phyloP scores from a whole-genome alignment of 2,888 invertebrate species.

The Protophormia terraenovae region DNA sequence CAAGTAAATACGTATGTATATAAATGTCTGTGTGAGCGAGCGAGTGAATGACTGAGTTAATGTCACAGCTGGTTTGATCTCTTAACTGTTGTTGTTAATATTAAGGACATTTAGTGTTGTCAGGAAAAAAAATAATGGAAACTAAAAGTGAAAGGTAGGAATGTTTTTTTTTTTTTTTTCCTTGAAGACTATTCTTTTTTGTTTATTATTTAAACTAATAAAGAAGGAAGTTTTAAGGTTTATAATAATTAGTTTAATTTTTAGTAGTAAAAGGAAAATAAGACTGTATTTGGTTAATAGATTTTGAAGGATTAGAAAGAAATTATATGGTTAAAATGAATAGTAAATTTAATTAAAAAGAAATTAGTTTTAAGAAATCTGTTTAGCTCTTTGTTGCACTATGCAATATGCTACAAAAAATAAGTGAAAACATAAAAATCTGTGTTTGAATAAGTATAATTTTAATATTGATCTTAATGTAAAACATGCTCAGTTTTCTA shows the following conservation, averaged over 20 bases:
- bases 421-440: no score
- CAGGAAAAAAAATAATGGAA: background rate
- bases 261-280: no score
- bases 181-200: background rate
- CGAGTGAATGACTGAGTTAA: constrained; percentile 51
- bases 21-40: constrained; percentile 34
- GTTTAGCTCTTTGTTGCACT: no score
- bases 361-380: no score
- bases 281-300: no score
- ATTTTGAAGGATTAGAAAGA: no score
- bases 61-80: constrained; percentile 64
- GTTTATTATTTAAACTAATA: background rate
- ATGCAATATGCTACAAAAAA: no score
- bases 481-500: no score
- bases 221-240: background rate
- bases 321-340: no score
- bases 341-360: no score
- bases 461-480: no score
- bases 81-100: constrained; percentile 37
- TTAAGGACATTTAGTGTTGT: constrained; percentile 33
- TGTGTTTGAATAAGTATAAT: no score
- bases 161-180: background rate
- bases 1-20: background rate
- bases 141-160: constrained; percentile 32
- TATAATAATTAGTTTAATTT: background rate